phyloP scores from a whole-genome alignment of 2,888 invertebrate genomes.

The Hipparchia semele region DNA sequence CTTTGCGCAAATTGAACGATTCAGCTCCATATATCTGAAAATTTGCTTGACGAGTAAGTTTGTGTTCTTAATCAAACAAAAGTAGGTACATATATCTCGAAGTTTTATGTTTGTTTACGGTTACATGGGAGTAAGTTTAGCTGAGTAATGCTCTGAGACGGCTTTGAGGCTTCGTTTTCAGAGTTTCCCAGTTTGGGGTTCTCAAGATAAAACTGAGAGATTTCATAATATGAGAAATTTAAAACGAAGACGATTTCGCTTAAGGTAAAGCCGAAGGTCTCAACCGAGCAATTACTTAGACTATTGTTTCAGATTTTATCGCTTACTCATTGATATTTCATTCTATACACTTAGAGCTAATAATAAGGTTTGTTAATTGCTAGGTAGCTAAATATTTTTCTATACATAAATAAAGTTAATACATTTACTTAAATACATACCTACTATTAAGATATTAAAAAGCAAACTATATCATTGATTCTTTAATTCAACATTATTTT shows the following conservation, averaged over 20 bases:
- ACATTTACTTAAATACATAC: no score
- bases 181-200: slow-evolving; percentile 18
- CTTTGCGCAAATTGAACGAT: slow-evolving; percentile 79
- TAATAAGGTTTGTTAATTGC: no score
- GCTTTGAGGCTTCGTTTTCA: slow-evolving; percentile 20
- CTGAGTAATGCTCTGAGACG: slow-evolving; percentile 51
- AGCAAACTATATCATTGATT: no score
- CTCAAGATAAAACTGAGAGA: slow-evolving; percentile 17
- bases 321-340: slow-evolving; percentile 16
- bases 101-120: slow-evolving; percentile 70
- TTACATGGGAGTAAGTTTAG: slow-evolving; percentile 64
- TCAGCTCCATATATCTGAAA: slow-evolving; percentile 74
- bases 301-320: slow-evolving; percentile 13
- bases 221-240: slow-evolving; percentile 14
- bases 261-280: slow-evolving; percentile 3
- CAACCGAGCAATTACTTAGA: neutral
- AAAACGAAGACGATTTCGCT: slow-evolving; percentile 11
- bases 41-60: slow-evolving; percentile 77
- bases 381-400: no score
- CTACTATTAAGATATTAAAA: no score
- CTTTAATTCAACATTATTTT: no score
- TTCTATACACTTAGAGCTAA: neutral
- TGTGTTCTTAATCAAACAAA: slow-evolving; percentile 65
- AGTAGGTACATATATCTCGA: slow-evolving; percentile 56
- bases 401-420: no score